These are phyloP conservation scores for Eubucco bourcierii DNA, from an alignment of 2,113 vertebrate genomes.

Conservation along the genomic window DNA sequence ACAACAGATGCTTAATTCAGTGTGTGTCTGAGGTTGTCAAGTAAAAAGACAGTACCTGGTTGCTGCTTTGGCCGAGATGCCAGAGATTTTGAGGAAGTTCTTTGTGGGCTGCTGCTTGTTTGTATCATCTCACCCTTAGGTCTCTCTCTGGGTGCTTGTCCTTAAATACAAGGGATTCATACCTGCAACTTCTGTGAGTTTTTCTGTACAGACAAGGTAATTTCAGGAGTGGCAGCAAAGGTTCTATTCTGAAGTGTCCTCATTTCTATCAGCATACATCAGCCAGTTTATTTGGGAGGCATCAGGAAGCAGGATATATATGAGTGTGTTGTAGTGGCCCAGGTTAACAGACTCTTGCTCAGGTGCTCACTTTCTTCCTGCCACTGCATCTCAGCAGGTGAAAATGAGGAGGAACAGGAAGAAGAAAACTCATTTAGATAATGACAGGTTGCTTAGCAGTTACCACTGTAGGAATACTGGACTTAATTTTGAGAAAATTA, in stretches of 20 bases:
- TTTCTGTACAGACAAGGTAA: neutral
- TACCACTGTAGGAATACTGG: neutral
- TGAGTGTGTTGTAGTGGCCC: neutral
- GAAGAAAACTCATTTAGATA: neutral
- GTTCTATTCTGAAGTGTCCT: neutral
- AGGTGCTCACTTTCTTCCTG: neutral
- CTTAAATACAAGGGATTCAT: neutral
- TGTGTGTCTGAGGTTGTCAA: neutral
- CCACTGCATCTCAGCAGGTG: rapidly evolving
- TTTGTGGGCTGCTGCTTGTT: neutral
- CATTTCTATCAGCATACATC: neutral
- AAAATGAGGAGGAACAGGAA: neutral
- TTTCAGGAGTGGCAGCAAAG: neutral
- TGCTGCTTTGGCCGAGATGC: neutral
- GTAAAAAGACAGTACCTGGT: neutral
- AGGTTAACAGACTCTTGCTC: neutral
- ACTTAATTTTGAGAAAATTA: neutral
- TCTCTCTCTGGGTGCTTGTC: neutral
- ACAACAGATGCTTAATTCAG: neutral
- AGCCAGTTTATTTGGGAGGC: neutral
- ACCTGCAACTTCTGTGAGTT: neutral
- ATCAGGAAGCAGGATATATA: neutral
- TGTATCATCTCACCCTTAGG: neutral
- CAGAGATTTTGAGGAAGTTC: neutral
- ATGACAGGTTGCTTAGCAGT: neutral